Evolutionary conservation across 2,113 vertebrate genomes (phyloP), one percentile per base, ranked within the genome.

Genomic region (Serilophus lunatus): DNA sequence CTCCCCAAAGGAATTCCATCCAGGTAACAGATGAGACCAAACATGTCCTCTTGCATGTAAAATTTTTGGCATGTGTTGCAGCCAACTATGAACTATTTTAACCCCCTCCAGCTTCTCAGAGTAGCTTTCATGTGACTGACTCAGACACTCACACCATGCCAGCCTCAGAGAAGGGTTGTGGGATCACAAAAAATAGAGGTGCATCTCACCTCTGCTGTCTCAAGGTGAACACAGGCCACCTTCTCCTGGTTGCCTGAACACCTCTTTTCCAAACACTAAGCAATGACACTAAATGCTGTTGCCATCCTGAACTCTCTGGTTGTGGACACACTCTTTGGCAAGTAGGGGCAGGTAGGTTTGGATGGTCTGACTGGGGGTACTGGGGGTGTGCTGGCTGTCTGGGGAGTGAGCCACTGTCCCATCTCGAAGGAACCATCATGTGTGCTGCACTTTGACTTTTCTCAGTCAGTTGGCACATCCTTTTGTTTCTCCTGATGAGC

Each of bases 211-310:
- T 76, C 16, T 33, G 63, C 38, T 60, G 11, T 38, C 40, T 59
- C 3, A 0, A 49, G 76, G 38, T 16, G 13, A 44, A 49, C n/a
- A 28, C 12, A 13, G 61, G 23, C 36, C 61, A 82, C 42, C 42
- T 25, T 69, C 1, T 3, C 29, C 51, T 42, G 28, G 33, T 74
- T 50, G 51, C 45, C 33, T 5, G 1, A 19, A 18, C 0, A 0
- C 20, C 47, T 53, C 42, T 83, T 79, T 81, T 17, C 28, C 4
- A 3, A 51, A 18, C 14, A 26, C 15, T 17, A 18, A 63, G 31
- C 16, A 2, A 14, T 49, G 70, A 25, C 3, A 9, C 61, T 54
- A 63, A 68, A 64, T 5, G 4, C 53, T 63, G 50, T 44, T 19
- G 2, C 38, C n/a, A 53, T 61, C 40, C 60, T 47, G 18, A 40